phyloP scores from a whole-genome alignment of 1,140 invertebrate species.

The Reticulitermes speratus region DNA sequence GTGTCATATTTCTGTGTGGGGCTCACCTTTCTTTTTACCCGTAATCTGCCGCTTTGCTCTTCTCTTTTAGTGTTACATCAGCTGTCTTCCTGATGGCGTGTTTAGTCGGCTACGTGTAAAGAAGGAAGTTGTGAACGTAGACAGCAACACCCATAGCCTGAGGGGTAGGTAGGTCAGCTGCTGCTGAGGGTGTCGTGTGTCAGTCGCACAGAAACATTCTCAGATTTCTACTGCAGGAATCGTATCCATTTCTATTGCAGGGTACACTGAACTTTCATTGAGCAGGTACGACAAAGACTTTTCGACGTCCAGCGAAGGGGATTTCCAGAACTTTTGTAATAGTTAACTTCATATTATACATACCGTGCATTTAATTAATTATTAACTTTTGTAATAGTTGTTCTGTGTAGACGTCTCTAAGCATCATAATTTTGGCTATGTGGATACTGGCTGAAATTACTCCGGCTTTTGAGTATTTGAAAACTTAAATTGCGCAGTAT shows the following conservation, averaged over 20 bases:
- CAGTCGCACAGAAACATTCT: background rate
- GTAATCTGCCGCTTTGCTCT: background rate
- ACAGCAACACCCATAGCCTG: background rate
- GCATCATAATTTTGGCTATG: too few relatives aligned
- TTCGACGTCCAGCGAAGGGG: too few relatives aligned
- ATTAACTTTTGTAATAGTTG: too few relatives aligned
- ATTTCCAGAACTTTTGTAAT: too few relatives aligned
- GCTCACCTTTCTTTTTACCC: background rate
- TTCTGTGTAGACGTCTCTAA: too few relatives aligned
- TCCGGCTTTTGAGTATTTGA: too few relatives aligned
- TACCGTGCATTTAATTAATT: too few relatives aligned
- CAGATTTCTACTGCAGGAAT: constrained; percentile 10
- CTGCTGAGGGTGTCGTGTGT: constrained; percentile 3
- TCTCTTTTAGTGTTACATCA: background rate
- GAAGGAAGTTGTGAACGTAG: background rate
- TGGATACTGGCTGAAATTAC: too few relatives aligned
- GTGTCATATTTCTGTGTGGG: background rate
- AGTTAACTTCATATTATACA: too few relatives aligned
- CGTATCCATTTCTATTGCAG: background rate
- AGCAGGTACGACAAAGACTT: too few relatives aligned
- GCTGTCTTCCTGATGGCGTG: background rate
- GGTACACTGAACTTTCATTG: background rate
- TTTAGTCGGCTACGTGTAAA: constrained; percentile 6
- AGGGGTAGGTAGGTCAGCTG: background rate
- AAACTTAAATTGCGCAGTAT: too few relatives aligned